A percentile compares a stretch with the other conserved stretches of the same genome.
Conservation (phyloP, 2,888 invertebrate species). For the Xanthia togata region DNA sequence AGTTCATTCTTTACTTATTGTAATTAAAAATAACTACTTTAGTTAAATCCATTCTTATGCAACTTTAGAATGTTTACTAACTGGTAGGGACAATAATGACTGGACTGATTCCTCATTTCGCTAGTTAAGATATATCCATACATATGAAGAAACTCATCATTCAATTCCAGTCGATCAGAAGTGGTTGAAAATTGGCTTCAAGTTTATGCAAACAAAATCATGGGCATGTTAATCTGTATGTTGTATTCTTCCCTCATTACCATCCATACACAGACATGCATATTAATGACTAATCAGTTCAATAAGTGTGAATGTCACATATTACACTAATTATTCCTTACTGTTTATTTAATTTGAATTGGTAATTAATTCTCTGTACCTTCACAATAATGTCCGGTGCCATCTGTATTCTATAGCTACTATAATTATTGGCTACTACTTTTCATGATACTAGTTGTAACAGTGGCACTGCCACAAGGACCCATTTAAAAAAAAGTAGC, state of each 20-base stretch:
- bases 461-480: rapidly evolving
- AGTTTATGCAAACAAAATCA: not conserved
- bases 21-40: not conserved
- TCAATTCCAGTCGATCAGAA: too few relatives aligned
- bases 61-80: not conserved
- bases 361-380: not conserved
- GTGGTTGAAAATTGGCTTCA: not conserved
- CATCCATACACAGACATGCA: not conserved
- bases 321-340: constrained; percentile 4
- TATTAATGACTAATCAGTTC: not conserved
- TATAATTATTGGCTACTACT: not conserved
- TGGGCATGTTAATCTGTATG: too few relatives aligned
- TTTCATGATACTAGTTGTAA: not conserved
- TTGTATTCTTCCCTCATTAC: not conserved
- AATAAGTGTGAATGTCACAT: constrained; percentile 7
- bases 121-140: not conserved
- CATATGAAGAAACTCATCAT: not conserved
- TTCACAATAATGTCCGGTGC: not conserved
- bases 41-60: not conserved
- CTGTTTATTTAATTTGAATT: constrained; percentile 12
- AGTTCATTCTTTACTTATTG: constrained; percentile 47
- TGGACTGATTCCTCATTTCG: not conserved
- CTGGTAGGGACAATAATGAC: not conserved
- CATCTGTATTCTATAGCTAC: constrained; percentile 1
- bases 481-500: too few relatives aligned